Percentiles rank a stretch among this genome's conserved stretches.
Conservation (phyloP, 2,113 vertebrate genomes). For the Chaetura pelagica region DNA sequence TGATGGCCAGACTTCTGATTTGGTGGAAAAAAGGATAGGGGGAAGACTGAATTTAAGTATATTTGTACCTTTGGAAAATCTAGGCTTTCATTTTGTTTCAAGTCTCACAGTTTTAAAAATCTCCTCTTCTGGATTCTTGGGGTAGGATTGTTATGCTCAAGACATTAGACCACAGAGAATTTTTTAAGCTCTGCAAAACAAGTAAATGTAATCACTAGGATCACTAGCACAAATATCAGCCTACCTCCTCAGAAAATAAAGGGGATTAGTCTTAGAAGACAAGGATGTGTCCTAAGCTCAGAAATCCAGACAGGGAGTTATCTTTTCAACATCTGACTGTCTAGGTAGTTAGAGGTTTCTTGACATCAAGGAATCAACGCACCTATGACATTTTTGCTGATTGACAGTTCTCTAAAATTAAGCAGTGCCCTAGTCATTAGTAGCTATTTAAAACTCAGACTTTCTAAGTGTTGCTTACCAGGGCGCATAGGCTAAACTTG, state of each 20-base stretch:
- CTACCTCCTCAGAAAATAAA: neutral
- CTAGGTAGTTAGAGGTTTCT: neutral
- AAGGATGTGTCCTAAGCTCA: neutral
- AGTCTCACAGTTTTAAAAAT: neutral
- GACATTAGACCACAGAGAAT: neutral
- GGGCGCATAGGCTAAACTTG: neutral
- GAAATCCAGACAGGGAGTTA: neutral
- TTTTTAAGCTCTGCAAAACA: neutral
- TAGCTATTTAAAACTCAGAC: slow-evolving; percentile 42
- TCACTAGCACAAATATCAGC: neutral
- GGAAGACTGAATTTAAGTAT: neutral
- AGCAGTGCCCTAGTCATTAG: neutral
- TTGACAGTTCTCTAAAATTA: slow-evolving; percentile 24
- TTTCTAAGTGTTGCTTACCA: neutral
- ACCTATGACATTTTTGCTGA: neutral
- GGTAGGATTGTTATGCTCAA: neutral
- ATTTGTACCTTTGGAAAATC: neutral
- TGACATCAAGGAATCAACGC: neutral
- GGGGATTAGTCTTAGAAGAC: neutral
- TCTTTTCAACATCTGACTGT: neutral
- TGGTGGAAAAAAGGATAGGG: neutral
- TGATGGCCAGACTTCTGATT: neutral
- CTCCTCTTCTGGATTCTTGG: neutral
- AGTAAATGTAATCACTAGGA: neutral
- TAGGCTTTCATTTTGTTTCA: neutral